These are phyloP conservation scores for Eudyptes chrysolophus DNA, from an alignment of 2,113 vertebrate genomes.

Conservation along the genomic window DNA sequence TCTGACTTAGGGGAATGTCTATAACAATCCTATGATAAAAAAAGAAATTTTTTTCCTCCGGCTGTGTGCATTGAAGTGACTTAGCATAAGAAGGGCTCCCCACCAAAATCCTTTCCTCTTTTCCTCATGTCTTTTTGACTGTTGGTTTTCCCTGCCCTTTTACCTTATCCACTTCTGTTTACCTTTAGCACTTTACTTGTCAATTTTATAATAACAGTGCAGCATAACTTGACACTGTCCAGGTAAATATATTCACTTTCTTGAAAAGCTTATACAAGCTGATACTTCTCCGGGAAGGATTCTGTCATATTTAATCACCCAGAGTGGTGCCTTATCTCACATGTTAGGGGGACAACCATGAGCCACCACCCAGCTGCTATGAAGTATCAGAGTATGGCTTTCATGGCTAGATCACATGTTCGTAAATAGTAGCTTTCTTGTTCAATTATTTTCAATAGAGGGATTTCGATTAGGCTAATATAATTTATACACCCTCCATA, in stretches of 20 bases:
- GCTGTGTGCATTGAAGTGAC: background rate
- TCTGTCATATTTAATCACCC: background rate
- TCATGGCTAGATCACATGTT: background rate
- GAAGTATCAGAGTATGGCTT: background rate
- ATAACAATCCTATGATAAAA: background rate
- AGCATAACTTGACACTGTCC: background rate
- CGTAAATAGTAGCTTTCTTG: background rate
- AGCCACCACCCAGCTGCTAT: background rate
- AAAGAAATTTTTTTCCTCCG: background rate
- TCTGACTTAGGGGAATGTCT: background rate
- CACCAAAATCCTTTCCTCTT: background rate
- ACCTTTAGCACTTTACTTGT: slow-evolving; percentile 4
- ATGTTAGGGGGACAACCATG: background rate
- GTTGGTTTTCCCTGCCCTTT: background rate
- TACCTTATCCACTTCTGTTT: background rate
- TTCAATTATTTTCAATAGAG: background rate
- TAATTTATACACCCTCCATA: background rate
- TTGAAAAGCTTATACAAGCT: background rate
- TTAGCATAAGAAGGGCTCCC: background rate
- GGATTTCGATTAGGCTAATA: background rate
- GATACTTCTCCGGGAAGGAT: background rate
- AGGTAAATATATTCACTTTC: background rate
- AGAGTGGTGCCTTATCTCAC: background rate
- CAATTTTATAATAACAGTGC: background rate
- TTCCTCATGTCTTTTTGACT: background rate